Base-by-base conservation (phyloP, 37 sponge, comb jelly and placozoan species). In the Haliclona indistincta region DNA sequence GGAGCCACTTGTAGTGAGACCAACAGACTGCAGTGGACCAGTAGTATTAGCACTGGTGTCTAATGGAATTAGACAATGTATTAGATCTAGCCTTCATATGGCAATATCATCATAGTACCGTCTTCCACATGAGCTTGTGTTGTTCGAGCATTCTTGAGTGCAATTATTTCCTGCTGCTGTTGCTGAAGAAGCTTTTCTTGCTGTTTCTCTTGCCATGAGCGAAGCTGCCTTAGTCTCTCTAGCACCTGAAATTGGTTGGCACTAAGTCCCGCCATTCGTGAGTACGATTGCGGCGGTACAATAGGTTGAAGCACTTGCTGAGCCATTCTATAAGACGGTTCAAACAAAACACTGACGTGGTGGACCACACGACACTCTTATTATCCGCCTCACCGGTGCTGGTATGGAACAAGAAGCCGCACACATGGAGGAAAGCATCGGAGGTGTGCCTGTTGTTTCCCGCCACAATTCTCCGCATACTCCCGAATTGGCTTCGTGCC, bases 201-300 rank as follows among this genome's bases (percentile, higher is more conserved):
- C 38, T 82, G 91, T 52, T 56, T 40, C 56, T 87, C 67, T 60
- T 93, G 89, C 89, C 89, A 88, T 35, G 73, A 78, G 1, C 49
- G 35, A 47, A 83, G 54, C 43, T 91, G 83, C 28, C 54, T 64
- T 45, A 91, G 65, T 32, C 74, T 63, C 54, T 86, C 68, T 65
- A 91, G 4, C 4, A 79, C 58, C 26, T 88, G 78, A n/a, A 53
- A 51, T 54, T 75, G 76, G n/a, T 69, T 58, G 33, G 35, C 22
- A 39, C 43, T 58, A 32, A 74, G 74, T 30, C 43, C 61, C 42
- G 40, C 55, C n/a, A 41, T 17, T 28, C 17, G 22, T 32, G 41
- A 58, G 74, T 71, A 17, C 20, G 73, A n/a, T 54, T 3, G 26
- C 19, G 56, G 4, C 69, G 6, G 45, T 6, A 61, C 32, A n/a